A percentile compares a stretch with the other conserved stretches of the same genome.
These are phyloP conservation scores for Rhinopithecus roxellana DNA, from an alignment of 2,113 vertebrate genomes.

Conservation along the genomic window DNA sequence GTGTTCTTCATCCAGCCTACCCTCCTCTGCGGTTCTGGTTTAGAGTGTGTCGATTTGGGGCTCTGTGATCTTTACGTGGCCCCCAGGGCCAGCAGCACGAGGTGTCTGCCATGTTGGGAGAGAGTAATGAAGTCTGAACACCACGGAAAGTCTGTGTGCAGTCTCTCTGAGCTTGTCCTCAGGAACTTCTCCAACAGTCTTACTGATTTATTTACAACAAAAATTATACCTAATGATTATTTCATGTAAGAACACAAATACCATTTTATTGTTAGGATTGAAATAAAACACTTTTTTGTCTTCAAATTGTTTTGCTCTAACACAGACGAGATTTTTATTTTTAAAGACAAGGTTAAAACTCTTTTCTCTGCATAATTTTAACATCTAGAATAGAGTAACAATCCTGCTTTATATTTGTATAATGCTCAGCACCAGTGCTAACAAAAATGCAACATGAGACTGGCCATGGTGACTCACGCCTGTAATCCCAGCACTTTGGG, in stretches of 20 bases:
- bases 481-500: too few relatives aligned
- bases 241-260: not conserved
- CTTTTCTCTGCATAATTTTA: not conserved
- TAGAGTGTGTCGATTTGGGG: fast-evolving
- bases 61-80: too few relatives aligned
- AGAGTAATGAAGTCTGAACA: not conserved
- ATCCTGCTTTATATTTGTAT: not conserved
- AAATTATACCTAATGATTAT: not conserved
- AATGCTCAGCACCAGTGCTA: too few relatives aligned
- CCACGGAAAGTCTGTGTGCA: fast-evolving
- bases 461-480: too few relatives aligned
- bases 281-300: not conserved
- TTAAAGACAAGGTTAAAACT: not conserved
- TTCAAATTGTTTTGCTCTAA: not conserved
- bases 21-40: fast-evolving
- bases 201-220: not conserved
- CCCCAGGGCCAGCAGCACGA: too few relatives aligned
- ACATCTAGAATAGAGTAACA: not conserved
- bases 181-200: not conserved
- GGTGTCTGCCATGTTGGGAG: not conserved
- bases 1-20: fast-evolving
- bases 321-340: not conserved
- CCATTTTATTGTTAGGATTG: not conserved
- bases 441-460: not conserved
- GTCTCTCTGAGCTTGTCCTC: not conserved